Evolutionary conservation across 2,888 invertebrate genomes (phyloP).

Genomic region (Lasioglossum figueresi): DNA sequence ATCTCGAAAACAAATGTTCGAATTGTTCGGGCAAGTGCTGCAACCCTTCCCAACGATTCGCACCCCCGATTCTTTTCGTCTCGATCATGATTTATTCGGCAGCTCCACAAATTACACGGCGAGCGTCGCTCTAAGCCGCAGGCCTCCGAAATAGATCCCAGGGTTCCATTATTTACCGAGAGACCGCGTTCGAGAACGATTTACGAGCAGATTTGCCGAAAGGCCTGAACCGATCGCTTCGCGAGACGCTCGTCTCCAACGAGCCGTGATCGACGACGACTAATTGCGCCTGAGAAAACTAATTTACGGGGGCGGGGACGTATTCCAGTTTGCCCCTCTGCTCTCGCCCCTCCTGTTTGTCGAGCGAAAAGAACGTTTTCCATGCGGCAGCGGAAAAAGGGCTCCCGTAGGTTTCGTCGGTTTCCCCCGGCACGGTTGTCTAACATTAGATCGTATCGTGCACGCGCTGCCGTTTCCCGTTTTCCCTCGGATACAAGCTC

Average conservation of each 20-base stretch:
- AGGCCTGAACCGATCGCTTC: slow-evolving; percentile 40
- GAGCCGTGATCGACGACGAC: slow-evolving; percentile 52
- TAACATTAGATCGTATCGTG: slow-evolving; percentile 54
- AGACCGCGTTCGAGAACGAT: slow-evolving; percentile 43
- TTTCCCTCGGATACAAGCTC: slow-evolving; percentile 11
- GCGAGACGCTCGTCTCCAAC: slow-evolving; percentile 21
- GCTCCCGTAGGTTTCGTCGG: slow-evolving; percentile 22
- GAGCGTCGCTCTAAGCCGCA: background rate
- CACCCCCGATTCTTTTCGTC: background rate
- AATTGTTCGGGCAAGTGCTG: background rate
- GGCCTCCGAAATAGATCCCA: slow-evolving; percentile 48
- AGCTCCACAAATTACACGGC: background rate
- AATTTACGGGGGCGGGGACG: slow-evolving; percentile 56
- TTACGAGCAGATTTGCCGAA: slow-evolving; percentile 54
- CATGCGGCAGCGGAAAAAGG: slow-evolving; percentile 32
- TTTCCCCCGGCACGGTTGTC: slow-evolving; percentile 17
- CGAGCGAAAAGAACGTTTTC: slow-evolving; percentile 50
- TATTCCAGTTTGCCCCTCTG: background rate
- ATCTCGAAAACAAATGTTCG: background rate
- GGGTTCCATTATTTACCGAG: slow-evolving; percentile 39
- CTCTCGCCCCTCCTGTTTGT: slow-evolving; percentile 52
- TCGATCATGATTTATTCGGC: slow-evolving; percentile 14
- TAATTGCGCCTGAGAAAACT: slow-evolving; percentile 66
- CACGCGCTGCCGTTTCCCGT: slow-evolving; percentile 35
- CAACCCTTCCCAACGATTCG: background rate